phyloP scores from a whole-genome alignment of 2,113 vertebrate genomes.

The Rana temporaria region DNA sequence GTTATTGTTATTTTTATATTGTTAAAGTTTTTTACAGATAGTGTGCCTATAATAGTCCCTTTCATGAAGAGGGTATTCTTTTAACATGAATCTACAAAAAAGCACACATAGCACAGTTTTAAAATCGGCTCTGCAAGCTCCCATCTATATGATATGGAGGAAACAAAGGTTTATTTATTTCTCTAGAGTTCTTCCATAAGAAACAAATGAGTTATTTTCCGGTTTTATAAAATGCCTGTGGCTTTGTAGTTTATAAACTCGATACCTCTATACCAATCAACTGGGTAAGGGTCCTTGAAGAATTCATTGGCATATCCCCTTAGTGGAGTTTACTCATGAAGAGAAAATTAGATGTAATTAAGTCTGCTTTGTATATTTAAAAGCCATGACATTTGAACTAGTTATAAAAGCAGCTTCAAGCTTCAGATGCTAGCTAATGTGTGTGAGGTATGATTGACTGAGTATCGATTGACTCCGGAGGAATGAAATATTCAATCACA shows the following conservation, averaged over 20 bases:
- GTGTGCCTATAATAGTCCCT: too few species aligned
- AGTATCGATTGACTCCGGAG: slow-evolving; percentile 2
- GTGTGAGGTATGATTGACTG: slow-evolving; percentile 9
- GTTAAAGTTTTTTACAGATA: too few species aligned
- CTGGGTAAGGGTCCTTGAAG: slow-evolving; percentile 2
- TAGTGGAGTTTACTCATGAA: background rate
- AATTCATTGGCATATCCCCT: background rate
- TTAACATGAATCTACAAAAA: too few species aligned
- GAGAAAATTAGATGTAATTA: slow-evolving; percentile 16
- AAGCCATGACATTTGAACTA: background rate
- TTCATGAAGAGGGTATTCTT: too few species aligned
- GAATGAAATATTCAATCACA: slow-evolving; percentile 32
- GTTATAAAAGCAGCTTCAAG: background rate
- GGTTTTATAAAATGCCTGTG: too few species aligned
- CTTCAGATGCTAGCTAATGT: background rate
- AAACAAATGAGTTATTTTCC: background rate
- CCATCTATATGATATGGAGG: too few species aligned
- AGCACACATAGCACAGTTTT: too few species aligned
- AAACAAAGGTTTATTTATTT: too few species aligned
- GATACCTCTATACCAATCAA: background rate
- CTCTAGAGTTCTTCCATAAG: too few species aligned
- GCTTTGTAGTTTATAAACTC: background rate
- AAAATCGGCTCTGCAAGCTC: too few species aligned
- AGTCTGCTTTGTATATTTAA: background rate
- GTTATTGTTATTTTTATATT: too few species aligned